A percentile compares a stretch with the other conserved stretches of the same genome.
phyloP scores from a whole-genome alignment of 2,113 vertebrate genomes.

The Pelecanus crispus region DNA sequence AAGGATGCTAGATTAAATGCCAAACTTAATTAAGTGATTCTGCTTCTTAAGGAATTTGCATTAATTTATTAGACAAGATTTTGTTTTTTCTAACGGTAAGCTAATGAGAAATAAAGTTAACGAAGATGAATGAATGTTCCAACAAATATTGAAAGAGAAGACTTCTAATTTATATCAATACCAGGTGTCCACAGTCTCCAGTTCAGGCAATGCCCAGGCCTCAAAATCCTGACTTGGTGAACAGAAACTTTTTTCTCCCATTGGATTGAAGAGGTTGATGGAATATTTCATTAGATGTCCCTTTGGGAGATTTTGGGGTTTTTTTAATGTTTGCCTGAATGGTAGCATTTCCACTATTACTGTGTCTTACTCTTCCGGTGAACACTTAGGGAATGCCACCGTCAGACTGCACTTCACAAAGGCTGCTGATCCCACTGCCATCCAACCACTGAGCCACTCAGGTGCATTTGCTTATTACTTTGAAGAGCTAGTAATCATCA shows the following conservation, averaged over 20 bases:
- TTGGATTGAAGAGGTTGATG: background rate
- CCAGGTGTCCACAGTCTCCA: background rate
- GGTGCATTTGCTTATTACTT: slow-evolving; percentile 44
- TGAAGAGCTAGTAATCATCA: slow-evolving; percentile 57
- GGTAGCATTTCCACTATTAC: background rate
- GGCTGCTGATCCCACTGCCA: background rate
- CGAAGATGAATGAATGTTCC: background rate
- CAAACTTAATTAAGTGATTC: background rate
- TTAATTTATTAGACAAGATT: background rate
- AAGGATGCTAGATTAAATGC: background rate
- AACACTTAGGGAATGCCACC: background rate
- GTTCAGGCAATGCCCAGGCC: background rate
- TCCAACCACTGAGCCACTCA: background rate
- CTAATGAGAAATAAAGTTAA: background rate
- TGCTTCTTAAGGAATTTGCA: background rate
- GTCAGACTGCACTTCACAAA: background rate
- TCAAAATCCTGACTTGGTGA: background rate
- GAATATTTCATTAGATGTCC: background rate
- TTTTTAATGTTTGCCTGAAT: background rate
- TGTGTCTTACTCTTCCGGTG: background rate
- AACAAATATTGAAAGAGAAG: background rate
- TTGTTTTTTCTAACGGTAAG: background rate
- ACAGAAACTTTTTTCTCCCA: background rate
- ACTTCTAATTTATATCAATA: background rate
- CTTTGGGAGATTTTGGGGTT: background rate